A percentile compares a stretch with the other conserved stretches of the same genome.
Conservation (phyloP, 2,888 invertebrate genomes). For the Mimumesa dahlbomi region DNA sequence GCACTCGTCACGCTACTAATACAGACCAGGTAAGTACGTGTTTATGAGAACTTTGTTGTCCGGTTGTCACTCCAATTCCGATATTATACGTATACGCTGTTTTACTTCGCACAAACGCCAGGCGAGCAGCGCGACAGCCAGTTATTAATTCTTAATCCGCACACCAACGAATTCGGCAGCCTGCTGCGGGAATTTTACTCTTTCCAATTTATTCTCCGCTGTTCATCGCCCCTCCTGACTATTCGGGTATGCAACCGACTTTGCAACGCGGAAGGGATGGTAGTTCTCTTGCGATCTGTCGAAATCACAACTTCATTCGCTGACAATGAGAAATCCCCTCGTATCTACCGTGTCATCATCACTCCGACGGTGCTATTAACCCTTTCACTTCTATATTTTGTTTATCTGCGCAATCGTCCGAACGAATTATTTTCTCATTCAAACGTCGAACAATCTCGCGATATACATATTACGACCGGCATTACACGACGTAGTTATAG, state of each 20-base stretch:
- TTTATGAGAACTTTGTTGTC: slow-evolving; percentile 7
- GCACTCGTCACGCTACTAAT: background rate
- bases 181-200: background rate
- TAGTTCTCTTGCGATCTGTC: too few species aligned
- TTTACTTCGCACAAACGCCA: slow-evolving; percentile 23
- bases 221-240: too few species aligned
- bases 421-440: background rate
- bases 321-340: too few species aligned
- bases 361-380: too few species aligned
- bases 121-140: slow-evolving; percentile 25
- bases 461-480: too few species aligned
- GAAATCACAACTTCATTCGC: too few species aligned
- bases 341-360: too few species aligned
- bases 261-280: slow-evolving; percentile 27
- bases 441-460: too few species aligned
- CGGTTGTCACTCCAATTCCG: slow-evolving; percentile 35
- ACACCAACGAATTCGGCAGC: slow-evolving; percentile 2
- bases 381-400: background rate
- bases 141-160: slow-evolving; percentile 38
- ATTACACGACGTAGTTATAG: too few species aligned
- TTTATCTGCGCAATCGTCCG: background rate
- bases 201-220: background rate
- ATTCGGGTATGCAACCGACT: slow-evolving; percentile 23
- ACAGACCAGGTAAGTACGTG: slow-evolving; percentile 23
- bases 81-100: slow-evolving; percentile 20